Conservation (phyloP, 2,888 invertebrate species). For the Athalia circularis region DNA sequence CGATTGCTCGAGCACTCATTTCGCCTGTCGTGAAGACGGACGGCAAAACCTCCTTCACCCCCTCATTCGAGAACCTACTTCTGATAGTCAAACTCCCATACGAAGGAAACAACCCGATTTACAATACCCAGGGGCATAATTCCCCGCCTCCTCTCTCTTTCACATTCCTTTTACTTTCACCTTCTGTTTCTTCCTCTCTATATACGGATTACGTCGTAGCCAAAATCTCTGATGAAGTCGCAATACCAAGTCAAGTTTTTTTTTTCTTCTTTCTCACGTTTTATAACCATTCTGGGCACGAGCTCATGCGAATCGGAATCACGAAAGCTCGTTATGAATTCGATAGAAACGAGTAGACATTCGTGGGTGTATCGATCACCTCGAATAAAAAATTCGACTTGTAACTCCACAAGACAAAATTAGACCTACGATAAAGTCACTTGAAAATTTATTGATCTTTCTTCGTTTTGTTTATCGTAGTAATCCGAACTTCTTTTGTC, state of each 20-base stretch:
- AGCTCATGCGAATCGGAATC: conserved; percentile 14
- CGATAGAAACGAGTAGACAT: background rate
- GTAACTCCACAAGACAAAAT: no score
- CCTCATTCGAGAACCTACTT: conserved; percentile 36
- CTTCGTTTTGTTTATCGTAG: no score
- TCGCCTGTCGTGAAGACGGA: conserved; percentile 70
- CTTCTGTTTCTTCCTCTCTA: conserved; percentile 45
- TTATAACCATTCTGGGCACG: conserved; percentile 27
- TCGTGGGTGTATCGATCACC: no score
- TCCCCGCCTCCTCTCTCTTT: conserved; percentile 60
- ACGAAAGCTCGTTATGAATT: conserved; percentile 27
- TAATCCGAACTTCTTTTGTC: no score
- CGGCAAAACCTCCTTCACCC: conserved; percentile 52
- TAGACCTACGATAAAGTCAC: no score
- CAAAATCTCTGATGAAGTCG: conserved; percentile 42
- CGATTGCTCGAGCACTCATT: conserved; percentile 69
- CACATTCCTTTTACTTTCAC: conserved; percentile 48
- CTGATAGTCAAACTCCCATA: conserved; percentile 59
- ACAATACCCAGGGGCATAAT: conserved; percentile 71
- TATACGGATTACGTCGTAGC: conserved; percentile 45
- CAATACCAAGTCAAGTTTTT: conserved; percentile 28
- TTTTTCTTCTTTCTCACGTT: conserved; percentile 53
- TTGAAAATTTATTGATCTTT: no score
- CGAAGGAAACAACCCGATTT: conserved; percentile 63
- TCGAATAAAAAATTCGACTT: no score